phyloP scores from a whole-genome alignment of 2,113 vertebrate species.

The Oriolus oriolus region DNA sequence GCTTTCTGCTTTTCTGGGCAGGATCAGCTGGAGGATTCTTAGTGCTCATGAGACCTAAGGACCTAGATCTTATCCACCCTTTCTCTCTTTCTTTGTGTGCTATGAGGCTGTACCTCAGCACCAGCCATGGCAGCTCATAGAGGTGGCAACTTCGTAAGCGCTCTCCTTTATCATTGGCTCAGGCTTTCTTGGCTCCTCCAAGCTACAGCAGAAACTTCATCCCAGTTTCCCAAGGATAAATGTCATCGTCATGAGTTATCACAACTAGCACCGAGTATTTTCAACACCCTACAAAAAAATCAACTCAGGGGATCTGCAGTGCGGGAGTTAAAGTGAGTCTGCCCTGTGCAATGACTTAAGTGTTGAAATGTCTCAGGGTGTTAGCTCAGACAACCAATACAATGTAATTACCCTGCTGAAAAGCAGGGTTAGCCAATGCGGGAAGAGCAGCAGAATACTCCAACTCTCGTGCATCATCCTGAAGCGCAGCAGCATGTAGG shows the following conservation, averaged over 20 bases:
- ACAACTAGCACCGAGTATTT: neutral
- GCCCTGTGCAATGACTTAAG: neutral
- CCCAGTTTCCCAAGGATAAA: neutral
- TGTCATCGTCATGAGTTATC: accelerated
- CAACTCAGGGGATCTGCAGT: neutral
- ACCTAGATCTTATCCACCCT: neutral
- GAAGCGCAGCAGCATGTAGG: neutral
- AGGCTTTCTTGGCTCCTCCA: neutral
- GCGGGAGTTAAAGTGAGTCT: neutral
- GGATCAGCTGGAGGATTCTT: neutral
- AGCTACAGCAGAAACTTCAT: neutral
- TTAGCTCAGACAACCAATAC: neutral
- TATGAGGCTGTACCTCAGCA: accelerated
- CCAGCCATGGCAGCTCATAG: neutral
- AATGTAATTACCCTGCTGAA: neutral
- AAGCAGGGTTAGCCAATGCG: neutral
- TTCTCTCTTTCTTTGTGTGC: neutral
- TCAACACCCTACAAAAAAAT: neutral
- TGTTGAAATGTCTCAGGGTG: neutral
- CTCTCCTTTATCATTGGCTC: neutral
- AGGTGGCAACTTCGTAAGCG: neutral
- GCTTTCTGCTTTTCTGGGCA: neutral
- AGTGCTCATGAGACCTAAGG: neutral
- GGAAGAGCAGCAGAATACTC: neutral
- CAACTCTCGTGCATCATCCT: accelerated